phyloP scores from a whole-genome alignment of 2,113 vertebrate genomes.

The Tenebrosternarchus preto region DNA sequence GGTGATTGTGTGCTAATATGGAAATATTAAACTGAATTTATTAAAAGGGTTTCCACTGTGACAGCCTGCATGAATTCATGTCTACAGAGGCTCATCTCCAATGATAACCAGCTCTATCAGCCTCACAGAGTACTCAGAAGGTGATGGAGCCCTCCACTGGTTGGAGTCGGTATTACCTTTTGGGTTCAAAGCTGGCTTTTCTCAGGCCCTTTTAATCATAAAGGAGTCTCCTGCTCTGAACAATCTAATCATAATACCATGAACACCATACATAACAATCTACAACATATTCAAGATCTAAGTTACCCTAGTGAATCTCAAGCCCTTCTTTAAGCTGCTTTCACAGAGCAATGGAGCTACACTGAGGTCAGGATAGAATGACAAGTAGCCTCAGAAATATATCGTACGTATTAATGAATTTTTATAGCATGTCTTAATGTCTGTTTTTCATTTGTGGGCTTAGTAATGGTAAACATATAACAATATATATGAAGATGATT shows the following conservation, averaged over 20 bases:
- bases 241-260: constrained; percentile 21
- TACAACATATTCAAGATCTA: constrained; percentile 44
- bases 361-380: constrained; percentile 49
- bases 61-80: constrained; percentile 6
- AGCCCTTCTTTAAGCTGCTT: constrained; percentile 52
- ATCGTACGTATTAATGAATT: constrained; percentile 6
- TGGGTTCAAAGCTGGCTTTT: not conserved
- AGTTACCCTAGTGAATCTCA: constrained; percentile 42
- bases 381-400: constrained; percentile 20
- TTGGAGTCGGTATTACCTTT: constrained; percentile 59
- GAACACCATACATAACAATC: constrained; percentile 50
- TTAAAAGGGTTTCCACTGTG: not conserved
- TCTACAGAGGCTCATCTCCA: not conserved
- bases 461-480: not conserved
- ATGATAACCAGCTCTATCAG: constrained; percentile 29
- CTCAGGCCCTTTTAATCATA: constrained; percentile 19
- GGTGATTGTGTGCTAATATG: not conserved
- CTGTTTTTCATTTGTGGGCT: not conserved
- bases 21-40: not conserved
- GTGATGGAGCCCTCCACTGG: constrained; percentile 83
- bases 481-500: no score
- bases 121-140: constrained; percentile 57
- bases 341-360: constrained; percentile 43
- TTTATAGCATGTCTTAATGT: no score
- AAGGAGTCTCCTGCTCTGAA: constrained; percentile 13